A percentile compares a stretch with the other conserved stretches of the same genome.
phyloP scores from a whole-genome alignment of 2,797 vertebrate genomes.

The Falco biarmicus region DNA sequence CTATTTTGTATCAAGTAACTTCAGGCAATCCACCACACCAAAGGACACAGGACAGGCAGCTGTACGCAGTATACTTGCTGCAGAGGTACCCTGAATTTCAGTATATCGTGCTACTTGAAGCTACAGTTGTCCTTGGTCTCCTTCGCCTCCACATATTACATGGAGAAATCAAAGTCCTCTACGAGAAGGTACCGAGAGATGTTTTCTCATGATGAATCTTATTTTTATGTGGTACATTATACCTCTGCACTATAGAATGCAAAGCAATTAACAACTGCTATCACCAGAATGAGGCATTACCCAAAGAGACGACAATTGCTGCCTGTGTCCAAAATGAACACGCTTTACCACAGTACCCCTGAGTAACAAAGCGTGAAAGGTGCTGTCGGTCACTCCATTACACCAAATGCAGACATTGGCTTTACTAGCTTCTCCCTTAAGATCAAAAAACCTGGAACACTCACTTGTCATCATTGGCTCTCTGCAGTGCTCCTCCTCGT shows the following conservation, averaged over 20 bases:
- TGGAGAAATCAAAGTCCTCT: not conserved
- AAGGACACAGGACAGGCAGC: not conserved
- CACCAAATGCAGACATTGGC: not conserved
- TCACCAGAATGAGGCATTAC: not conserved
- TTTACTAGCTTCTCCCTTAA: not conserved
- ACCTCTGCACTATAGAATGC: not conserved
- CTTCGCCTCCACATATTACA: not conserved
- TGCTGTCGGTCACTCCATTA: not conserved
- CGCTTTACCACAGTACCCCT: not conserved
- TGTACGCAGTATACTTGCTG: not conserved
- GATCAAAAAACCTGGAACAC: conserved; percentile 38
- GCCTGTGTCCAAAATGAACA: not conserved
- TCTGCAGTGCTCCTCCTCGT: conserved; percentile 94
- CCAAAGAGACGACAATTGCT: not conserved
- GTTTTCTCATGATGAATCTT: not conserved
- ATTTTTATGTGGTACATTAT: not conserved
- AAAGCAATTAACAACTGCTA: not conserved
- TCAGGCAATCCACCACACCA: not conserved
- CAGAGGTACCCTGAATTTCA: not conserved
- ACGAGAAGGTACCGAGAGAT: not conserved
- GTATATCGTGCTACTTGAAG: not conserved
- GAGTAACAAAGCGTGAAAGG: not conserved
- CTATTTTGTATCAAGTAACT: not conserved
- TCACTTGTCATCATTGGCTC: conserved; percentile 95
- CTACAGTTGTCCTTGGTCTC: not conserved